Evolutionary conservation across 1,140 invertebrate species (phyloP).

Genomic region (Cecropterus lyciades): DNA sequence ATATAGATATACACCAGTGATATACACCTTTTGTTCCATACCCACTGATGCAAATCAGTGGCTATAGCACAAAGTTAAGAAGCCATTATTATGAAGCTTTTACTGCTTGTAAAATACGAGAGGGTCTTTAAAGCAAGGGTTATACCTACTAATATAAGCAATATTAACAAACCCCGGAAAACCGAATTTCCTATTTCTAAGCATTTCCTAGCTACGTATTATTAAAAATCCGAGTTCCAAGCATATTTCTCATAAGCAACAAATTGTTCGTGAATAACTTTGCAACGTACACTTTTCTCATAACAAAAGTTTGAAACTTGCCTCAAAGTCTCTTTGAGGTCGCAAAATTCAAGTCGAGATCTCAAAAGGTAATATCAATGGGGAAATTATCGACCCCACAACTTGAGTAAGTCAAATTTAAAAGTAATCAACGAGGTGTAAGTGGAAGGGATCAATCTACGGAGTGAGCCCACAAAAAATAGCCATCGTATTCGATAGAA

Average conservation of each 20-base stretch:
- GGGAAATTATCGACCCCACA: slow-evolving; percentile 51
- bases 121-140: too few relatives aligned
- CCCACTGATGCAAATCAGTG: too few relatives aligned
- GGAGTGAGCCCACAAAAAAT: not conserved
- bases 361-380: slow-evolving; percentile 48
- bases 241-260: slow-evolving; percentile 39
- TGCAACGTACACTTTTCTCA: slow-evolving; percentile 45
- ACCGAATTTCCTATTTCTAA: not conserved
- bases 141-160: too few relatives aligned
- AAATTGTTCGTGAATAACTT: slow-evolving; percentile 44
- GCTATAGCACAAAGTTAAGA: too few relatives aligned
- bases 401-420: slow-evolving; percentile 43
- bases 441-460: slow-evolving; percentile 14
- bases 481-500: not conserved
- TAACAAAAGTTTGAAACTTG: slow-evolving; percentile 49
- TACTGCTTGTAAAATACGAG: too few relatives aligned
- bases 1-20: too few relatives aligned
- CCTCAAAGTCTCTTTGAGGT: slow-evolving; percentile 43
- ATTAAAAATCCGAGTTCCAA: not conserved
- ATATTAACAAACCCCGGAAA: too few relatives aligned
- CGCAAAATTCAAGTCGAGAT: slow-evolving; percentile 43
- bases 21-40: too few relatives aligned
- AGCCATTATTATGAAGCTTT: too few relatives aligned
- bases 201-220: not conserved
- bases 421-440: slow-evolving; percentile 56